Conservation (phyloP, 2,888 invertebrate species). For the Cheilosia scutellata region DNA sequence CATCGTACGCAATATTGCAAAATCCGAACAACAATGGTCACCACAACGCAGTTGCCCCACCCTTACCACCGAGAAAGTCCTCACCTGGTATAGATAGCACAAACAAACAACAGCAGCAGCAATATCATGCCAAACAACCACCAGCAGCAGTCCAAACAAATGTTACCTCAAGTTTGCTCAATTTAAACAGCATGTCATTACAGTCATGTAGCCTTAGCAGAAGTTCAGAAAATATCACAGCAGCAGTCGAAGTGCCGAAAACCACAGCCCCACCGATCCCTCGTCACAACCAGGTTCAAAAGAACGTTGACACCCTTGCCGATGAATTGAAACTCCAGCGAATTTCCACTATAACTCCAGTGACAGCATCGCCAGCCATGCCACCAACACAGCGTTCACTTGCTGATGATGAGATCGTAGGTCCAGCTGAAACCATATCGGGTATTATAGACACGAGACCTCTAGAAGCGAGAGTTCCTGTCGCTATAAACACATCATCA, state of each 20-base stretch:
- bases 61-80: slow-evolving; percentile 87
- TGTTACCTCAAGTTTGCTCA: slow-evolving; percentile 63
- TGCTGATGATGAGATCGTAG: slow-evolving; percentile 85
- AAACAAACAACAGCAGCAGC: slow-evolving; percentile 76
- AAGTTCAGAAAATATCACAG: slow-evolving; percentile 82
- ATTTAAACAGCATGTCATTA: slow-evolving; percentile 63
- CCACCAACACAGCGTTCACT: slow-evolving; percentile 78
- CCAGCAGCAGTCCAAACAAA: slow-evolving; percentile 56
- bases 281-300: slow-evolving; percentile 79
- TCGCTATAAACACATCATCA: slow-evolving; percentile 61
- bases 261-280: slow-evolving; percentile 84
- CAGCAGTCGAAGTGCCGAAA: slow-evolving; percentile 79
- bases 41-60: slow-evolving; percentile 83
- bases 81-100: slow-evolving; percentile 83
- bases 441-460: slow-evolving; percentile 88
- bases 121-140: slow-evolving; percentile 73
- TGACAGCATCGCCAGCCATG: slow-evolving; percentile 38
- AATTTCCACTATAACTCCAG: slow-evolving; percentile 77
- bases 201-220: slow-evolving; percentile 76
- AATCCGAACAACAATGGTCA: slow-evolving; percentile 78
- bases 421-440: slow-evolving; percentile 90
- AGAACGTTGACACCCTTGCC: slow-evolving; percentile 80
- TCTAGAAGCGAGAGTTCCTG: slow-evolving; percentile 82
- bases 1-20: slow-evolving; percentile 82
- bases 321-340: slow-evolving; percentile 82